A percentile compares a stretch with the other conserved stretches of the same genome.
Evolutionary conservation across 2,888 invertebrate species (phyloP).

Genomic region (Pandemis cinnamomeana): DNA sequence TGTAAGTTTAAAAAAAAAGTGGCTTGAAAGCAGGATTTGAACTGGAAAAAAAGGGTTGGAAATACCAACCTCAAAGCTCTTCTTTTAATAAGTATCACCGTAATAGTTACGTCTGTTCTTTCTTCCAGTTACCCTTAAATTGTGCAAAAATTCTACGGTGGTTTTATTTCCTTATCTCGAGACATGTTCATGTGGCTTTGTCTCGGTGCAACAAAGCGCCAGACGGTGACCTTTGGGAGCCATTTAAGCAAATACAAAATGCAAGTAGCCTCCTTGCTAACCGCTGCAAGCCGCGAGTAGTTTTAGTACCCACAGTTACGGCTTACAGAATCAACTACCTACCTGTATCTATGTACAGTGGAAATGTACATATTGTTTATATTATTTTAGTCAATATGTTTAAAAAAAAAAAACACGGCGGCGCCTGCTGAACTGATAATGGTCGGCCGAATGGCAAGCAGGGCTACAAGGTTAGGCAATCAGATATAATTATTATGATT

Average conservation of each 20-base stretch:
- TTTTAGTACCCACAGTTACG: not conserved
- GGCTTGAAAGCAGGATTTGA: not conserved
- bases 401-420: too few species aligned
- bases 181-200: slow-evolving; percentile 60
- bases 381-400: too few species aligned
- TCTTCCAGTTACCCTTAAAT: slow-evolving; percentile 1
- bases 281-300: slow-evolving; percentile 16
- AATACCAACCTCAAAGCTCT: not conserved
- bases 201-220: slow-evolving; percentile 66
- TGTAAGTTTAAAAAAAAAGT: too few species aligned
- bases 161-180: slow-evolving; percentile 69
- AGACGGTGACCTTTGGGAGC: slow-evolving; percentile 63
- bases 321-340: too few species aligned
- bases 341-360: not conserved
- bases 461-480: too few species aligned
- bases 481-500: too few species aligned
- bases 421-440: too few species aligned
- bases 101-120: not conserved
- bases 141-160: slow-evolving; percentile 46
- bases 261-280: slow-evolving; percentile 28
- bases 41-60: not conserved
- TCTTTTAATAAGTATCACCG: not conserved
- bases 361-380: too few species aligned
- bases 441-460: too few species aligned
- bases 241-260: slow-evolving; percentile 64